phyloP scores from a whole-genome alignment of 2,888 invertebrate genomes.

The Geophilus truncorum region DNA sequence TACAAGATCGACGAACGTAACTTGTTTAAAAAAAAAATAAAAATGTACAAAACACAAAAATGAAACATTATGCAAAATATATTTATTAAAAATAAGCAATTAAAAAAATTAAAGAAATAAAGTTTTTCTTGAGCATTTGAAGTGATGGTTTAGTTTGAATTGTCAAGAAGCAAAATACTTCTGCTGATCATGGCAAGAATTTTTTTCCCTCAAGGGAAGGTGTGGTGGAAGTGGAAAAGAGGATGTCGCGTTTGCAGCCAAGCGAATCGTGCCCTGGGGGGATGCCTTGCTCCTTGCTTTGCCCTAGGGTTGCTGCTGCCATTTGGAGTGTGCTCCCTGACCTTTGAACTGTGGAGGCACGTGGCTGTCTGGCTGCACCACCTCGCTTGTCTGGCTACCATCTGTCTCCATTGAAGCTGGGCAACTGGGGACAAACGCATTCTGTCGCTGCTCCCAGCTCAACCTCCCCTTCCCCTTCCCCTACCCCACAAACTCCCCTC shows the following conservation, averaged over 20 bases:
- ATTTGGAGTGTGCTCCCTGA: constrained; percentile 32
- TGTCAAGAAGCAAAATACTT: no score
- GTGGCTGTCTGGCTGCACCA: constrained; percentile 31
- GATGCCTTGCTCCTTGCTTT: constrained; percentile 9
- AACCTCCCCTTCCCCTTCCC: neutral
- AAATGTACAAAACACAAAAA: neutral
- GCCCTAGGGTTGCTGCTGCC: constrained; percentile 4
- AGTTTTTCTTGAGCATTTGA: no score
- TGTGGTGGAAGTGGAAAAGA: neutral
- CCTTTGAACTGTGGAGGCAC: constrained; percentile 32
- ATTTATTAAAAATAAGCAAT: no score
- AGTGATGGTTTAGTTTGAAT: no score
- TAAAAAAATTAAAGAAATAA: no score
- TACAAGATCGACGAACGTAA: neutral
- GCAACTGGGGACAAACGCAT: constrained; percentile 48
- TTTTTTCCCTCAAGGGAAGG: neutral
- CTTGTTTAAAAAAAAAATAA: neutral
- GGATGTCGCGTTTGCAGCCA: neutral
- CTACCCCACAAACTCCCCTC: constrained; percentile 32
- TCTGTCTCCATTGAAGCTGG: constrained; percentile 57
- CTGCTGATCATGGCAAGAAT: no score
- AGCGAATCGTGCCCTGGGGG: neutral
- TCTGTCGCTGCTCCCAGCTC: constrained; percentile 28
- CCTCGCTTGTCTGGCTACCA: constrained; percentile 62
- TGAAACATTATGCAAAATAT: no score